phyloP scores from a whole-genome alignment of 1,140 invertebrate species.

The Trissolcus basalis region DNA sequence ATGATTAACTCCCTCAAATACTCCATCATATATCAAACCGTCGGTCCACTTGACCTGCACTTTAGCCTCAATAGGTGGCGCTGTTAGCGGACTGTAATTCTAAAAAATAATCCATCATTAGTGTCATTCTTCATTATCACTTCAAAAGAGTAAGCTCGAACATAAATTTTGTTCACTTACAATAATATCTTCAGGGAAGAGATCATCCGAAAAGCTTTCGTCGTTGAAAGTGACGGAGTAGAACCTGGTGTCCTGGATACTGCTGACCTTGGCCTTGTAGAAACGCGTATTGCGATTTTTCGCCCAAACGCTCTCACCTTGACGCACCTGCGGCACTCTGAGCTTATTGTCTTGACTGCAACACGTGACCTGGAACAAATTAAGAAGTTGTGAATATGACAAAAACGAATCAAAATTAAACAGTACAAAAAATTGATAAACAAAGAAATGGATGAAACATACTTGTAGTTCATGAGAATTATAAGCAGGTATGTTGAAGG shows the following conservation, averaged over 20 bases:
- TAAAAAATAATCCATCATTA: too few species aligned
- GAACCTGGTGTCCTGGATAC: constrained; percentile 75
- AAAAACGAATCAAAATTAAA: constrained; percentile 41
- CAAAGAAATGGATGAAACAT: constrained; percentile 23
- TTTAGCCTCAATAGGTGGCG: constrained; percentile 73
- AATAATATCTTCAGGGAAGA: constrained; percentile 77
- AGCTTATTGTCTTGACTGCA: constrained; percentile 70
- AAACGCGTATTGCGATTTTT: constrained; percentile 81
- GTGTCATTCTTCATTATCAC: too few species aligned
- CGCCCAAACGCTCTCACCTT: constrained; percentile 78
- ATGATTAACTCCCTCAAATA: constrained; percentile 78
- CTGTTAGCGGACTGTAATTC: constrained; percentile 67
- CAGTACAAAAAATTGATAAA: background rate
- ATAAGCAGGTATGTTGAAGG: constrained; percentile 66
- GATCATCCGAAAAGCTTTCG: constrained; percentile 80
- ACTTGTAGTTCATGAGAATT: constrained; percentile 68
- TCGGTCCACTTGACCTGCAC: constrained; percentile 80
- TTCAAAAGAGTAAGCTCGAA: too few species aligned
- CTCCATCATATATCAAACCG: constrained; percentile 78
- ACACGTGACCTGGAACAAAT: constrained; percentile 74
- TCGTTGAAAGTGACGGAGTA: constrained; percentile 82
- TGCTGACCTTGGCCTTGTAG: constrained; percentile 78
- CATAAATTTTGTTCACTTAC: constrained; percentile 62
- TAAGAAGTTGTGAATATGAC: background rate
- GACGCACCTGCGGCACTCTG: constrained; percentile 65